Percentiles rank a stretch among this genome's conserved stretches.
These are phyloP conservation scores for Pantelozetes paolii DNA, from an alignment of 2,888 invertebrate genomes.

Conservation along the genomic window DNA sequence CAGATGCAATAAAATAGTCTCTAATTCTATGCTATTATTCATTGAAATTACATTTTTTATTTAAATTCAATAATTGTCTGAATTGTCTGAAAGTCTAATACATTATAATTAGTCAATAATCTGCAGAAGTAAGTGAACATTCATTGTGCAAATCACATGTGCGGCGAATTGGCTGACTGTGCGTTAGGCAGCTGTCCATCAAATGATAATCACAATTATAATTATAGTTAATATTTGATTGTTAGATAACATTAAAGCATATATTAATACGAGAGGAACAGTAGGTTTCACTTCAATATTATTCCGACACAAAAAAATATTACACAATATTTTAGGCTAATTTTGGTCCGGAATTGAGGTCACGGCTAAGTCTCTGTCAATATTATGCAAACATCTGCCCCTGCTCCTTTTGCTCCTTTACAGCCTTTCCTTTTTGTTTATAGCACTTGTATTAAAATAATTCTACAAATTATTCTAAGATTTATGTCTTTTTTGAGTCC, in stretches of 20 bases:
- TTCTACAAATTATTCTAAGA: constrained; percentile 24
- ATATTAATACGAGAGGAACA: neutral
- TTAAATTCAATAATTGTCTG: constrained; percentile 22
- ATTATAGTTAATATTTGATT: constrained; percentile 3
- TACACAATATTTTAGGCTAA: constrained; percentile 25
- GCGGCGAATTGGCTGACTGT: constrained; percentile 5
- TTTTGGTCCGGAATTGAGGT: neutral
- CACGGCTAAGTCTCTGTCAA: constrained; percentile 23
- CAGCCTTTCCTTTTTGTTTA: constrained; percentile 1
- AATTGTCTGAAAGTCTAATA: neutral
- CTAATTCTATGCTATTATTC: too few relatives aligned
- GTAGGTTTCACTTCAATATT: neutral
- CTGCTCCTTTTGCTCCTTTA: too few relatives aligned
- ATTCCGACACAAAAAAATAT: constrained; percentile 12
- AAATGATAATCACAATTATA: constrained; percentile 19
- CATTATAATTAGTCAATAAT: constrained; percentile 15
- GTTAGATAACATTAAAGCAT: neutral
- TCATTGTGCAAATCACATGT: constrained; percentile 1
- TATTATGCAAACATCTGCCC: constrained; percentile 30
- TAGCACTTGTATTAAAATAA: neutral
- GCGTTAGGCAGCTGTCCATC: constrained; percentile 17
- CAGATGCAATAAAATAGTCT: too few relatives aligned
- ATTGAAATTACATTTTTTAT: constrained; percentile 18
- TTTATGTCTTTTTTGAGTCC: too few relatives aligned
- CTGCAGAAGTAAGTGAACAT: neutral